Percentiles rank a stretch among this genome's conserved stretches.
Evolutionary conservation across 2,797 vertebrate species (phyloP).

Genomic region (Meda fulgida): DNA sequence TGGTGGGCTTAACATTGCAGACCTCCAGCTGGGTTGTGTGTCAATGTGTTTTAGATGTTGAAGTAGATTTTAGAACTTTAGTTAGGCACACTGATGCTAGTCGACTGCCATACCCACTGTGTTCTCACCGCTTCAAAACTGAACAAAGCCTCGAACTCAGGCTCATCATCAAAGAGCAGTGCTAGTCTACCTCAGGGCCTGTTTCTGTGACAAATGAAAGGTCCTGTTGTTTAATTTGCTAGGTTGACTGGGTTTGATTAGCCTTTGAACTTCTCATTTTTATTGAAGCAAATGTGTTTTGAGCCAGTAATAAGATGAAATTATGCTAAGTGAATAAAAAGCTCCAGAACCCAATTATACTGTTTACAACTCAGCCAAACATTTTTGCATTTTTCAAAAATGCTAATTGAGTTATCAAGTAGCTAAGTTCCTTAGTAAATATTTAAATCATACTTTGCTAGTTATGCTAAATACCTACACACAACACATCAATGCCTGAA

Average conservation of each 20-base stretch:
- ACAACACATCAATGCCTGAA: conserved; percentile 47
- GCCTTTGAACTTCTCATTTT: background rate
- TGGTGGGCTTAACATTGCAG: conserved; percentile 22
- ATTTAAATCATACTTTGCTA: conserved; percentile 38
- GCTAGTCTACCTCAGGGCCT: conserved; percentile 2
- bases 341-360: background rate
- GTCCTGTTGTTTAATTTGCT: background rate
- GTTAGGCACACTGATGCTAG: conserved; percentile 9
- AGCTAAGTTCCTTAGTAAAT: conserved; percentile 27
- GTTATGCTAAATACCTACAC: conserved; percentile 40
- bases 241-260: background rate
- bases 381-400: background rate
- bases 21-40: conserved; percentile 14
- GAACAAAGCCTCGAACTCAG: background rate
- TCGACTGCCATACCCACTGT: background rate
- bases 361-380: background rate
- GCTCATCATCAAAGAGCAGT: conserved; percentile 10
- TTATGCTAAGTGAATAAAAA: conserved; percentile 10
- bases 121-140: background rate
- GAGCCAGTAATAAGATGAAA: background rate
- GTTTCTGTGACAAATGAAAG: conserved; percentile 22
- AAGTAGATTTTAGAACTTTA: conserved; percentile 23
- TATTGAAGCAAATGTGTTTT: conserved; percentile 13
- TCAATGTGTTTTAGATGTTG: conserved; percentile 7
- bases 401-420: conserved; percentile 36